These are phyloP conservation scores for Scotopteryx bipunctaria DNA, from an alignment of 2,888 invertebrate genomes.

Conservation along the genomic window DNA sequence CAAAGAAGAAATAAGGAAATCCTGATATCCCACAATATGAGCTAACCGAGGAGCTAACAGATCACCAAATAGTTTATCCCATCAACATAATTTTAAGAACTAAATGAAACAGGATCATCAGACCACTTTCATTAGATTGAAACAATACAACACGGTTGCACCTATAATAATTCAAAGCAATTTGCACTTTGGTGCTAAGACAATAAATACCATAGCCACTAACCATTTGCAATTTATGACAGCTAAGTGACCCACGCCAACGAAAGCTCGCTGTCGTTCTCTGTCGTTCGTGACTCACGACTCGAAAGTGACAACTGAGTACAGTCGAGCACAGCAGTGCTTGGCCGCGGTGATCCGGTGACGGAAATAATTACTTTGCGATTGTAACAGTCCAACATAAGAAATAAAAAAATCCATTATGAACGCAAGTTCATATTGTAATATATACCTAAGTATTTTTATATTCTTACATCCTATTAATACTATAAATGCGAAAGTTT, in stretches of 20 bases:
- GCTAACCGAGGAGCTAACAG: neutral
- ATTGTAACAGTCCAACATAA: too few species aligned
- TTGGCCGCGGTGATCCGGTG: constrained; percentile 45
- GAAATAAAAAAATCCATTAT: too few species aligned
- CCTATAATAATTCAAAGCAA: constrained; percentile 31
- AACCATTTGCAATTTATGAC: constrained; percentile 53
- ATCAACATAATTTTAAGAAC: constrained; percentile 3
- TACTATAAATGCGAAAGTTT: too few species aligned
- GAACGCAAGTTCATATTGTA: too few species aligned
- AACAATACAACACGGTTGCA: constrained; percentile 1
- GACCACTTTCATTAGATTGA: constrained; percentile 22
- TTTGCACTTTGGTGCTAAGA: constrained; percentile 45
- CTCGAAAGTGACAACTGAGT: constrained; percentile 71
- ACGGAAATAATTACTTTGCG: constrained; percentile 32
- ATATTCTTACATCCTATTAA: too few species aligned
- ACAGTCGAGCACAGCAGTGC: constrained; percentile 50
- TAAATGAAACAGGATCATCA: constrained; percentile 25
- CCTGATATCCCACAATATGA: neutral
- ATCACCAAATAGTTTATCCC: neutral
- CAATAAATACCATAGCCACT: constrained; percentile 43
- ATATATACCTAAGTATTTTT: too few species aligned
- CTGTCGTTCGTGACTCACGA: constrained; percentile 74
- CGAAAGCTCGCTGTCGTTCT: constrained; percentile 61
- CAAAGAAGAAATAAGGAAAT: neutral
- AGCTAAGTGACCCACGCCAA: constrained; percentile 42